Conservation (phyloP, 2,888 invertebrate genomes). For the Ophioninae sp. region DNA sequence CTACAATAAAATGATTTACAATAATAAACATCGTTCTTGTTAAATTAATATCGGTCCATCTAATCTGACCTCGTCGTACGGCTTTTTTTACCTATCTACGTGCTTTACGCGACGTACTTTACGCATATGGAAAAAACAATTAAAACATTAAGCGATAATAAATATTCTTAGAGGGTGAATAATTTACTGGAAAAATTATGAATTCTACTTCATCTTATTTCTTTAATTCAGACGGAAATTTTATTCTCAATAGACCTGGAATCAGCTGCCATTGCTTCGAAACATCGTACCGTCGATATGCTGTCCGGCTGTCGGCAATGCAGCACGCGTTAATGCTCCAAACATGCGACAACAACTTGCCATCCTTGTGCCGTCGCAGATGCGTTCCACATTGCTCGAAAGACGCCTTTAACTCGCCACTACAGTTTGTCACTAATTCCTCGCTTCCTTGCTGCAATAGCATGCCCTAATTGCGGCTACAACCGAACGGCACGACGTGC, state of each 20-base stretch:
- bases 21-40: no score
- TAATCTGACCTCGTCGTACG: not conserved
- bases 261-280: not conserved
- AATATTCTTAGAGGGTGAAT: not conserved
- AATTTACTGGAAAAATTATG: conserved; percentile 4
- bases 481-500: conserved; percentile 5
- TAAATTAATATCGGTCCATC: no score
- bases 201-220: not conserved
- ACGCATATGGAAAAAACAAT: not conserved
- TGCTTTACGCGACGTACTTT: conserved; percentile 16
- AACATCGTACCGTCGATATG: conserved; percentile 8
- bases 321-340: conserved; percentile 3
- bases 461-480: not conserved
- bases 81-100: conserved; percentile 7
- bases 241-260: not conserved
- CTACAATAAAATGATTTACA: no score
- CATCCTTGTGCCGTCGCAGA: not conserved
- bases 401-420: not conserved
- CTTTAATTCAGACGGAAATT: not conserved
- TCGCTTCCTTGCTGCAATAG: not conserved
- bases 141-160: no score
- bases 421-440: conserved; percentile 2
- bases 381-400: not conserved
- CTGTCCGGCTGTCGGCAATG: conserved; percentile 7
- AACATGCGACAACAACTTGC: not conserved